Evolutionary conservation across 2,888 invertebrate genomes (phyloP), one percentile per base, ranked within the genome.

Genomic region (Coenonympha arcania): DNA sequence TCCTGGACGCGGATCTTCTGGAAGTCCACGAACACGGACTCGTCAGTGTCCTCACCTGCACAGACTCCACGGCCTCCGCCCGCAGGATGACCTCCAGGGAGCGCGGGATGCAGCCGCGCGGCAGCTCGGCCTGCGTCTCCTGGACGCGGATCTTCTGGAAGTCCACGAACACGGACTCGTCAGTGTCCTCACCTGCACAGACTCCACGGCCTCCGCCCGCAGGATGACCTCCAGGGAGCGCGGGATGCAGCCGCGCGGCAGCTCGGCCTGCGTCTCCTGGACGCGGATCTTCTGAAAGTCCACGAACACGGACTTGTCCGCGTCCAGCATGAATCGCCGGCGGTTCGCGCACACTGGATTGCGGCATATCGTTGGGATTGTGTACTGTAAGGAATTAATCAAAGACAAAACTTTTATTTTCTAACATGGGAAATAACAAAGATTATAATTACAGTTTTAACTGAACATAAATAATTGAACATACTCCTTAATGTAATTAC

Each of bases 221-320:
- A 99, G 82, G 61, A 99, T 92, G 26, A 99, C 90, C 81, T 99
- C 99, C 34, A 99, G 90, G 52, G 96, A 96, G 30, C 99, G 89
- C 0, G 99, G 99, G 65, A 99, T 98, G 68, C 96, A 95, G 3
- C 99, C 99, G 37, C 98, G 86, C 0, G 99, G 99, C 24, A 99
- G 81, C 75, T 99, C 99, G 0, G 96, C 92, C 77, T 99, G 99
- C 0, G 96, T 96, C 83, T 99, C 99, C 76, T 99, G 99, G 59
- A 99, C 94, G 48, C 98, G 89, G 2, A 97, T 93, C 87, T 99
- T 99, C 86, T 99, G 99, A 75, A 99, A 99, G 81, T 99, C 99
- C 1, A 99, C 93, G 80, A 99, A 99, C 16, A 91, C 84, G 0
- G 98, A 98, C 73, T 96, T 96, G 77, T 97, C 95, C 5, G 96